A percentile compares a stretch with the other conserved stretches of the same genome.
phyloP scores from a whole-genome alignment of 2,113 vertebrate genomes.

The Otis tarda region DNA sequence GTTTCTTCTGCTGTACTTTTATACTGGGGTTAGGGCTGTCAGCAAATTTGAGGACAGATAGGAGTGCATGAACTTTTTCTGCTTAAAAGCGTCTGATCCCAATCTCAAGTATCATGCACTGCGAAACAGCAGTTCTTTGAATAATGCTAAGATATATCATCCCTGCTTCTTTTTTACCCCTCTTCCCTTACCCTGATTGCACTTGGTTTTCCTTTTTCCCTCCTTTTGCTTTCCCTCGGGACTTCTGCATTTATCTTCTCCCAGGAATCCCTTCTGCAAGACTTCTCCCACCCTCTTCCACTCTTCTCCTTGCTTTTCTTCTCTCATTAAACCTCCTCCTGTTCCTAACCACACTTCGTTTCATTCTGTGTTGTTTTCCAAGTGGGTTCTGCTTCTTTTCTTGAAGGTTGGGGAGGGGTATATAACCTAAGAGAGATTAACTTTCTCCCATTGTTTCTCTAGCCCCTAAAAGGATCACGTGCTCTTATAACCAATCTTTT shows the following conservation, averaged over 20 bases:
- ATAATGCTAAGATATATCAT: neutral
- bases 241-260: constrained; percentile 57
- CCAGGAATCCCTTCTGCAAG: constrained; percentile 39
- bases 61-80: neutral
- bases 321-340: neutral
- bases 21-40: neutral
- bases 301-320: constrained; percentile 8
- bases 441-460: neutral
- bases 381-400: neutral
- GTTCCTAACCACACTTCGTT: neutral
- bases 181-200: neutral
- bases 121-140: neutral
- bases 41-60: neutral
- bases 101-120: neutral
- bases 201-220: constrained; percentile 18
- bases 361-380: neutral
- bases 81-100: neutral
- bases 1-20: neutral
- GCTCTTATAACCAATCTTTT: neutral
- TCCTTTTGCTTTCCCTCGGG: constrained; percentile 21
- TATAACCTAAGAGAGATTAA: neutral
- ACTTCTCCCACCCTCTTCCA: neutral
- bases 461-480: neutral
- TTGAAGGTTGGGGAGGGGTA: neutral
- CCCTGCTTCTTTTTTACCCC: neutral